phyloP scores from a whole-genome alignment of 2,113 vertebrate species.

The Rhagologus leucostigma region DNA sequence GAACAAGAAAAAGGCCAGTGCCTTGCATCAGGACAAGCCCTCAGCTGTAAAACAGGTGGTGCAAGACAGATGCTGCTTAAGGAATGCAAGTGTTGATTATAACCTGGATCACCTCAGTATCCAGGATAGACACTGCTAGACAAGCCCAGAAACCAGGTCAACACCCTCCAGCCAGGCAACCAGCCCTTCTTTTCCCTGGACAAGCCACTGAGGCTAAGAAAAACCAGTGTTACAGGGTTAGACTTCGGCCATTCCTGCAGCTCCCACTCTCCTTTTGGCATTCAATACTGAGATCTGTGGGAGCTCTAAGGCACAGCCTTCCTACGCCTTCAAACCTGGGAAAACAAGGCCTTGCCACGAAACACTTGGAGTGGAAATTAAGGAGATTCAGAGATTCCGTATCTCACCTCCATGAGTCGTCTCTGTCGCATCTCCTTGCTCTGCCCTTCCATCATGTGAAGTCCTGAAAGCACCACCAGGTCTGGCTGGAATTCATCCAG shows the following conservation, averaged over 20 bases:
- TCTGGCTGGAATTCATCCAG: constrained; percentile 93
- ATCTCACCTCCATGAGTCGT: constrained; percentile 84
- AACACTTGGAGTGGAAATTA: neutral
- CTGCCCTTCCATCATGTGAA: constrained; percentile 99
- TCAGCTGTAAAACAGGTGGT: neutral
- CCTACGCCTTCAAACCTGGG: neutral
- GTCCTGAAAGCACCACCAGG: constrained; percentile 91
- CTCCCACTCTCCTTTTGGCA: neutral
- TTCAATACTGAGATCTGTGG: neutral
- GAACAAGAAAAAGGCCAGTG: neutral
- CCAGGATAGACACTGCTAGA: neutral
- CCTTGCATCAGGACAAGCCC: neutral
- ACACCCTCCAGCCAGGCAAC: neutral
- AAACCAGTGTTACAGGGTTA: neutral
- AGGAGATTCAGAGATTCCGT: neutral
- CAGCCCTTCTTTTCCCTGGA: neutral
- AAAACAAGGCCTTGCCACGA: neutral
- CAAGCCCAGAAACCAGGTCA: neutral
- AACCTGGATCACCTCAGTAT: neutral
- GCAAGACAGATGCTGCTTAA: neutral
- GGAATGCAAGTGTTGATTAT: neutral
- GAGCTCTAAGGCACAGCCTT: neutral
- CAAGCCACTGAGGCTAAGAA: neutral
- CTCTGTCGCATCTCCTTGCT: constrained; percentile 81
- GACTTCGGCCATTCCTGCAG: neutral